phyloP scores from a whole-genome alignment of 2,888 invertebrate species.

The Ctenicera cuprea region DNA sequence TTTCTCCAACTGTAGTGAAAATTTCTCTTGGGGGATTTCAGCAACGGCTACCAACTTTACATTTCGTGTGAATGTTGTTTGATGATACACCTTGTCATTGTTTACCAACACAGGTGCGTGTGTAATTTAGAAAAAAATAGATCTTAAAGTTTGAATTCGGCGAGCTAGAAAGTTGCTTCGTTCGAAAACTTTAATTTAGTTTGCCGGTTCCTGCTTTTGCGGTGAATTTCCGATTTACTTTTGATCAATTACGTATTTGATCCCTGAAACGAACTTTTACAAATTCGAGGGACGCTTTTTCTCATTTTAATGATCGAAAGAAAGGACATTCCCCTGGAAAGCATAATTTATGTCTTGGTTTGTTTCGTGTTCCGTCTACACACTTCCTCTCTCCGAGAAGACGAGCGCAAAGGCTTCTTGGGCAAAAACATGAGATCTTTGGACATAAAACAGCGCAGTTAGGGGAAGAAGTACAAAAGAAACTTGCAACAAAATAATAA shows the following conservation, averaged over 20 bases:
- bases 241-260: constrained; percentile 6
- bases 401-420: neutral
- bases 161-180: neutral
- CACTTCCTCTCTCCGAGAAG: constrained; percentile 15
- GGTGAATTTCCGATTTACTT: neutral
- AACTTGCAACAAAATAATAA: constrained; percentile 32
- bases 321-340: constrained; percentile 12
- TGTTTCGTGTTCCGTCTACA: constrained; percentile 26
- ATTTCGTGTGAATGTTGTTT: neutral
- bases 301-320: constrained; percentile 27
- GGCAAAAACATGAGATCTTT: constrained; percentile 13
- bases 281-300: neutral
- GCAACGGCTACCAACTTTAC: neutral
- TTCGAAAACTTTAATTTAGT: neutral
- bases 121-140: neutral
- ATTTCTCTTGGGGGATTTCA: constrained; percentile 2
- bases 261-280: neutral
- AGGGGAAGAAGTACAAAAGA: constrained; percentile 21
- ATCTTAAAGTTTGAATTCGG: neutral
- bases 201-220: neutral
- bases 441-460: constrained; percentile 23
- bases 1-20: constrained; percentile 6
- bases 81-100: neutral
- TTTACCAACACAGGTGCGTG: neutral
- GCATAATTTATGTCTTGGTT: constrained; percentile 33